Conservation (phyloP, 2,888 invertebrate genomes). For the Drosophila niveifrons region DNA sequence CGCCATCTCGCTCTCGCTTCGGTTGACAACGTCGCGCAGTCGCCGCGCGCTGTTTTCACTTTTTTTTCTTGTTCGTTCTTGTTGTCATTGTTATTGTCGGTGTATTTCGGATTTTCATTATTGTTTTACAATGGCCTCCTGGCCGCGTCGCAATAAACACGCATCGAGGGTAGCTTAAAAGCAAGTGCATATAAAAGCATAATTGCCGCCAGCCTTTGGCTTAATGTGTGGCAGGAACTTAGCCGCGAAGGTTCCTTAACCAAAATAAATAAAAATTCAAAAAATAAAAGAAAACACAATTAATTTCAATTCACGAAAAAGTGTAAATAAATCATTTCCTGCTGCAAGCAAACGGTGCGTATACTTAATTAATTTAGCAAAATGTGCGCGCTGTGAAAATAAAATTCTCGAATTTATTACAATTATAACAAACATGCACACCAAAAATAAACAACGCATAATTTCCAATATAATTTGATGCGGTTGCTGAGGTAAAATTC, state of each 20-base stretch:
- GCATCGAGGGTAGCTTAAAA: constrained; percentile 39
- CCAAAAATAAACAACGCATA: constrained; percentile 40
- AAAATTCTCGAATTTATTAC: constrained; percentile 40
- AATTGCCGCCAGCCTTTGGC: constrained; percentile 66
- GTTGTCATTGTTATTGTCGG: constrained; percentile 37
- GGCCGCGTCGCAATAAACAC: constrained; percentile 72
- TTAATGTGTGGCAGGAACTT: constrained; percentile 72
- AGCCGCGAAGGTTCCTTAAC: constrained; percentile 52
- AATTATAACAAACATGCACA: constrained; percentile 32
- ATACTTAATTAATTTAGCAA: constrained; percentile 28
- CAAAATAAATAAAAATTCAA: constrained; percentile 12
- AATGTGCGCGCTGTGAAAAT: constrained; percentile 18
- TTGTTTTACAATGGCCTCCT: constrained; percentile 68
- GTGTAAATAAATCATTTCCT: constrained; percentile 41
- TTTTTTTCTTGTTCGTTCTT: constrained; percentile 11
- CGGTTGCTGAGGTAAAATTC: constrained; percentile 7
- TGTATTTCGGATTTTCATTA: constrained; percentile 60
- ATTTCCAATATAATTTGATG: constrained; percentile 30
- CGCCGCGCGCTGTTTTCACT: constrained; percentile 50
- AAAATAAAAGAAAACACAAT: constrained; percentile 16
- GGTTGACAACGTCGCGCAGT: constrained; percentile 62
- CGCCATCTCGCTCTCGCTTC: constrained; percentile 11
- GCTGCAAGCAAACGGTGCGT: constrained; percentile 51
- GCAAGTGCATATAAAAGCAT: constrained; percentile 73
- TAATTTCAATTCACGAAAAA: constrained; percentile 8